phyloP scores from a whole-genome alignment of 2,888 invertebrate genomes.

The Melinaea menophilus region DNA sequence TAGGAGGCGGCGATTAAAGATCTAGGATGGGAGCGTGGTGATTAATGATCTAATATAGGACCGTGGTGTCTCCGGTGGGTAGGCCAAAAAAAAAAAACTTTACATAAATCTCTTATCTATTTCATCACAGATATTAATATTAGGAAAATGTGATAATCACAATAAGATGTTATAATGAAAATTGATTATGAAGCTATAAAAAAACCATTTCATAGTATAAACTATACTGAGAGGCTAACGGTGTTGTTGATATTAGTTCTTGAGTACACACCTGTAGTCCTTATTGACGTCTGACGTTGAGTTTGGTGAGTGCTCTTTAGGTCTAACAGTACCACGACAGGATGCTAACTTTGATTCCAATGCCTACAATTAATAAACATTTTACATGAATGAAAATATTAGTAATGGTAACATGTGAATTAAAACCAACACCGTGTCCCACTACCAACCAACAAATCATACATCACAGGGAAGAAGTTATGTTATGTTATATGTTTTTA shows the following conservation, averaged over 20 bases:
- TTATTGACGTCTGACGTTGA: constrained; percentile 71
- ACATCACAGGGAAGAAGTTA: not conserved
- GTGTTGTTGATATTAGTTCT: constrained; percentile 56
- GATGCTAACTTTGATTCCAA: constrained; percentile 84
- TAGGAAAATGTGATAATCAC: constrained; percentile 68
- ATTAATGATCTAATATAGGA: constrained; percentile 41
- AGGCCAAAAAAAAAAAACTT: constrained; percentile 55
- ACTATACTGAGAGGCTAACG: constrained; percentile 39
- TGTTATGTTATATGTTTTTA: not conserved
- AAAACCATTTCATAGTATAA: constrained; percentile 39
- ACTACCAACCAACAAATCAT: constrained; percentile 6
- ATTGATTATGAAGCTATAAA: constrained; percentile 35
- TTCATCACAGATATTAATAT: constrained; percentile 72
- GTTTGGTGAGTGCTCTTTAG: constrained; percentile 75
- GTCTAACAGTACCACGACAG: constrained; percentile 79
- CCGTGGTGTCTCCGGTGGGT: constrained; percentile 55
- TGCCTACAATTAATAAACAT: constrained; percentile 79
- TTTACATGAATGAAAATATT: constrained; percentile 74
- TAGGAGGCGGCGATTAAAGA: not conserved
- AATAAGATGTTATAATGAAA: constrained; percentile 42
- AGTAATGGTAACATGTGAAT: constrained; percentile 45
- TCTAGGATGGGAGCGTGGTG: constrained; percentile 33
- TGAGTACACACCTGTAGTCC: constrained; percentile 78
- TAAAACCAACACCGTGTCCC: constrained; percentile 28
- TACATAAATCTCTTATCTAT: constrained; percentile 55